phyloP scores from a whole-genome alignment of 2,797 vertebrate species.

The Macrochelys suwanniensis region DNA sequence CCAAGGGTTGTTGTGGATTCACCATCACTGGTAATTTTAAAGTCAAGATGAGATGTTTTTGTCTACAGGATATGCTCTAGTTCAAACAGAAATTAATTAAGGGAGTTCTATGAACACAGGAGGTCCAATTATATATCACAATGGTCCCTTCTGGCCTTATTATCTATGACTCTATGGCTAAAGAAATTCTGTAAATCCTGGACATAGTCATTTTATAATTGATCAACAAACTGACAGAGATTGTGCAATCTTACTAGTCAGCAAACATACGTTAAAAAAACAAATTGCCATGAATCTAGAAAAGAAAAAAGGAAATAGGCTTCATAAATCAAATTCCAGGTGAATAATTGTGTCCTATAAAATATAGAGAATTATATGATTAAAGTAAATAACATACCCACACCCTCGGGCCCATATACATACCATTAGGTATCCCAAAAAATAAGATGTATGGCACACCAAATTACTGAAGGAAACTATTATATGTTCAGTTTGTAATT shows the following conservation, averaged over 20 bases:
- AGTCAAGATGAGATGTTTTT: background rate
- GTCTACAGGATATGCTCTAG: background rate
- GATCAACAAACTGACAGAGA: background rate
- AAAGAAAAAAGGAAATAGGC: fast-evolving
- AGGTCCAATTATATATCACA: background rate
- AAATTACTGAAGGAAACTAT: background rate
- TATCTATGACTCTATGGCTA: background rate
- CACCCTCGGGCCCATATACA: background rate
- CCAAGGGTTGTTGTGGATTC: background rate
- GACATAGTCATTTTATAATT: background rate
- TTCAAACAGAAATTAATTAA: background rate
- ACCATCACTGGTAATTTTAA: background rate
- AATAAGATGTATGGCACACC: background rate
- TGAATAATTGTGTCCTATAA: background rate
- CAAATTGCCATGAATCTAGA: background rate
- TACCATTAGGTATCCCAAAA: background rate
- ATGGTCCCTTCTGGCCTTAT: background rate
- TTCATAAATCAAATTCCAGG: background rate
- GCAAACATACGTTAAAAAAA: background rate
- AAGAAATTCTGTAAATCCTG: background rate
- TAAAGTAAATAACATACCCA: background rate
- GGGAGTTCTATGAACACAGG: background rate
- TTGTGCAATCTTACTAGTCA: background rate
- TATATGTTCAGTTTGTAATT: background rate
- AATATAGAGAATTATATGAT: background rate